Evolutionary conservation across 2,113 vertebrate genomes (phyloP).

Genomic region (Protobothrops flavoviridis): DNA sequence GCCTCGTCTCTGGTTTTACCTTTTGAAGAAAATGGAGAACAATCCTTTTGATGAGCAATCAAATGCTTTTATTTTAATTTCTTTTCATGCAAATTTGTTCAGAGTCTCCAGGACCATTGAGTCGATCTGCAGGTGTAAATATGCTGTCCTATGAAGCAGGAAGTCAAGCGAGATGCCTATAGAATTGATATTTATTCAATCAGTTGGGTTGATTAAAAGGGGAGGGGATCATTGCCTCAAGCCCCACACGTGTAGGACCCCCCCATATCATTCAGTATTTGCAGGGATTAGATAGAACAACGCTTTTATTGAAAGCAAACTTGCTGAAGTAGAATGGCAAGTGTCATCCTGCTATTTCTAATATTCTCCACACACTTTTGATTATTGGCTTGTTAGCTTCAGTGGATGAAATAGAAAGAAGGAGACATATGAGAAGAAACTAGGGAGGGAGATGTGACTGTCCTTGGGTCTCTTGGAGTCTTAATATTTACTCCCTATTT

Average conservation of each 20-base stretch:
- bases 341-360: neutral
- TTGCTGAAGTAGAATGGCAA: neutral
- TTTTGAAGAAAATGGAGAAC: neutral
- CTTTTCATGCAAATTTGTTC: neutral
- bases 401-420: neutral
- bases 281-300: neutral
- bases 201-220: neutral
- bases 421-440: neutral
- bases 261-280: neutral
- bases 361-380: neutral
- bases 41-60: neutral
- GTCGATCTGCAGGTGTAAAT: too few species aligned
- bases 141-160: neutral
- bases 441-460: neutral
- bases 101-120: neutral
- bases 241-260: neutral
- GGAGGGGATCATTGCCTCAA: neutral
- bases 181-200: neutral
- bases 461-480: neutral
- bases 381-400: neutral
- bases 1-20: neutral
- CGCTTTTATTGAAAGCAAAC: neutral
- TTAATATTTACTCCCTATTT: neutral
- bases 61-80: neutral
- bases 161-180: neutral